phyloP scores from a whole-genome alignment of 1,140 invertebrate genomes.

The Cotesia chilonis region DNA sequence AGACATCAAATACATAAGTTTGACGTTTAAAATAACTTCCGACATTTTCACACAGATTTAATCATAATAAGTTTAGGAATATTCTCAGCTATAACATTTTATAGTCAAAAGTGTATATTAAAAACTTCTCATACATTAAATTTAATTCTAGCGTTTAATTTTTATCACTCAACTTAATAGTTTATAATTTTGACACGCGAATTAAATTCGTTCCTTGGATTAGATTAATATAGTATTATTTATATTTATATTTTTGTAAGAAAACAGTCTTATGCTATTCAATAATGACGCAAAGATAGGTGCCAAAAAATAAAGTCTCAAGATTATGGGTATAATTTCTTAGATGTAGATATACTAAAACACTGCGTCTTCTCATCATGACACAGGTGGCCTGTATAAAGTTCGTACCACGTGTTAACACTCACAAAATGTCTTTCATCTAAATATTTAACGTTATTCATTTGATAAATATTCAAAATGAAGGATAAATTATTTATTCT shows the following conservation, averaged over 20 bases:
- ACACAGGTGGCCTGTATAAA: constrained; percentile 22
- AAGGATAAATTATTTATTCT: constrained; percentile 17
- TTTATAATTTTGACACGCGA: no score
- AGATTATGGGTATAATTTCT: constrained; percentile 2
- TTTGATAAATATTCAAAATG: constrained; percentile 5
- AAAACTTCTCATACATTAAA: no score
- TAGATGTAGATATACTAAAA: not conserved
- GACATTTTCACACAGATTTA: no score
- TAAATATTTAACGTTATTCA: constrained; percentile 18
- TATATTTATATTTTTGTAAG: no score
- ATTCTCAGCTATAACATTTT: no score
- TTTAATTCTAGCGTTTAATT: no score
- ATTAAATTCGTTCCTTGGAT: no score
- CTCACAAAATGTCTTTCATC: constrained; percentile 19
- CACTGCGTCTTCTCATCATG: constrained; percentile 13
- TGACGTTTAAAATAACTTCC: not conserved
- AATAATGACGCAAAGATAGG: not conserved
- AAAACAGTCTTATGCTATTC: no score
- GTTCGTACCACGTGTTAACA: constrained; percentile 11
- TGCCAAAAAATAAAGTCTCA: constrained; percentile 14
- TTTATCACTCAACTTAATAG: no score
- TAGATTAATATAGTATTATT: no score
- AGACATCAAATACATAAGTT: not conserved
- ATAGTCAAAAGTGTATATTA: no score
- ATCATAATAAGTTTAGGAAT: no score